Evolutionary conservation across 2,888 invertebrate genomes (phyloP), one percentile per base, ranked within the genome.

Genomic region (Eristalinus aeneus): DNA sequence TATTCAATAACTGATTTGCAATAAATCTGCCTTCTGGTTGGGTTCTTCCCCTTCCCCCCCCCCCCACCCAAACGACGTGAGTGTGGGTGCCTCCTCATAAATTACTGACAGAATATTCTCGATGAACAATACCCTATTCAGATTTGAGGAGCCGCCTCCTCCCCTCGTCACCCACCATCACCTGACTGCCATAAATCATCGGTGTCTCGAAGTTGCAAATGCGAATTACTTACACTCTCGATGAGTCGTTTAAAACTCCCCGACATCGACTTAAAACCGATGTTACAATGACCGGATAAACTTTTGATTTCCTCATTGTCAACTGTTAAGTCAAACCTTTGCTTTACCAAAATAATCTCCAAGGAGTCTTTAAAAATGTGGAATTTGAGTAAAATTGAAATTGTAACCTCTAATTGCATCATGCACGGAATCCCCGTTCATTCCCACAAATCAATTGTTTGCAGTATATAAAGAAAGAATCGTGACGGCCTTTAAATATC

Each of bases 11-110:
- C 32, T 56, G 54, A 68, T 68, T 56, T 56, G n/a, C 68, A n/a
- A 16, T 16, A 69, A 69, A 69, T 68, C 6, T n/a, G n/a, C n/a
- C n/a, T 12, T 23, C 12, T n/a, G 9, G 1, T 32, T 8, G 4
- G 2, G 1, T 68, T 23, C 20, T 12, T 20, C 46, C 75, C 46
- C 12, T 61, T 65, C 39, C 54, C 60, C 27, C 53, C n/a, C n/a
- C n/a, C n/a, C n/a, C n/a, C n/a, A n/a, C n/a, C 54, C 60, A 71
- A 75, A 75, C 75, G 36, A 69, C 58, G 75, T 71, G n/a, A 16
- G 46, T 46, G 46, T 1, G 46, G 8, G 6, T 16, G 16, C 53
- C 65, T 58, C 12, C 63, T 75, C 53, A 58, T 71, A 64, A 74
- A 75, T 75, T 75, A 75, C 65, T 75, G 53, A 75, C 60, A 65